A percentile compares a stretch with the other conserved stretches of the same genome.
These are phyloP conservation scores for Gracilinanus agilis DNA, from an alignment of 2,113 vertebrate genomes.

Conservation along the genomic window DNA sequence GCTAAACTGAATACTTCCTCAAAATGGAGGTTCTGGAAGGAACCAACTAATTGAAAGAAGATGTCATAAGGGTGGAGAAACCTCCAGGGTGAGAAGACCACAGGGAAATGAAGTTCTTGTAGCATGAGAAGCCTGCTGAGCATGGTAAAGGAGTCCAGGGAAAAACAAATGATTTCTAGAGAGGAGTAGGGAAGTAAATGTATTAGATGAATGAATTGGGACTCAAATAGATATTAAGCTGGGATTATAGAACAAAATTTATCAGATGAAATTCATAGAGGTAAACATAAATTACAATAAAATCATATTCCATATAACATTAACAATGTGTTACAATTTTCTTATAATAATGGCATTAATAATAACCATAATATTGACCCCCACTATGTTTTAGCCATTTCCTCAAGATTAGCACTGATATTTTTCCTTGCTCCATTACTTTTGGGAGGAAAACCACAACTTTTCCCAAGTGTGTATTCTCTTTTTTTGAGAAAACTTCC, in stretches of 20 bases:
- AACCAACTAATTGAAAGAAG: not conserved
- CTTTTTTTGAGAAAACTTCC: no score
- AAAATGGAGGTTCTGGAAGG: not conserved
- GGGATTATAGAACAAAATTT: not conserved
- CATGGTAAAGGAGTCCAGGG: not conserved
- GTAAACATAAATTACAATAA: not conserved
- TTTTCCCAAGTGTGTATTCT: no score
- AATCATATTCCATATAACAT: not conserved
- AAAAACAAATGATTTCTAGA: not conserved
- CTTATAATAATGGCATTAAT: not conserved
- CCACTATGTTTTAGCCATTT: not conserved
- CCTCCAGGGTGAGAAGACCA: not conserved
- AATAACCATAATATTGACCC: not conserved
- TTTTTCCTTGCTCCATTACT: no score
- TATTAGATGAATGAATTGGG: not conserved
- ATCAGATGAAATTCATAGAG: not conserved
- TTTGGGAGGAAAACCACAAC: no score
- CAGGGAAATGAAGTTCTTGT: not conserved
- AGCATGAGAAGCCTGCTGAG: not conserved
- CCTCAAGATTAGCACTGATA: not conserved
- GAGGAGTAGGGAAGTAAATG: not conserved
- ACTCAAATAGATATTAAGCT: not conserved
- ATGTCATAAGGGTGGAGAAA: not conserved
- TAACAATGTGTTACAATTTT: not conserved
- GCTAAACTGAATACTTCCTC: not conserved